phyloP scores from a whole-genome alignment of 2,888 invertebrate species.

The Zhuqinia jingwanae region DNA sequence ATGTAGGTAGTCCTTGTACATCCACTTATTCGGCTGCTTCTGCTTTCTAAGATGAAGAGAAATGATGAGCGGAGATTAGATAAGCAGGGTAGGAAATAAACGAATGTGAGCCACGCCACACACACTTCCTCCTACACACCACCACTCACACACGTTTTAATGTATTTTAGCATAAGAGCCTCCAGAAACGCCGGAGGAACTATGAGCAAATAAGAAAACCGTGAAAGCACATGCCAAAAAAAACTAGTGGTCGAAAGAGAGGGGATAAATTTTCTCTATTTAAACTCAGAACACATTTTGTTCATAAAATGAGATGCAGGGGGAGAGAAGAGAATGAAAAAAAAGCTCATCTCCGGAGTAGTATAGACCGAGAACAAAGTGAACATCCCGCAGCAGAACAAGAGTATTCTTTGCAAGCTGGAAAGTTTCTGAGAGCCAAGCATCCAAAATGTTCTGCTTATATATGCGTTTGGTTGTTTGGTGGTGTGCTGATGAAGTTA shows the following conservation, averaged over 20 bases:
- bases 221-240: neutral
- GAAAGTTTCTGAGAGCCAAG: constrained; percentile 35
- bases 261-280: neutral
- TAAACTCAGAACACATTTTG: neutral
- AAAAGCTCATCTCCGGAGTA: neutral
- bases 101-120: neutral
- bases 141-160: constrained; percentile 10
- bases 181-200: constrained; percentile 22
- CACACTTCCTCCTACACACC: too few species aligned
- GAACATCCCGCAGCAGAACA: neutral
- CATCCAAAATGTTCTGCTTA: too few species aligned
- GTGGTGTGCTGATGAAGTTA: too few species aligned
- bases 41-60: constrained; percentile 8
- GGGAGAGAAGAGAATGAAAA: neutral
- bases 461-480: too few species aligned
- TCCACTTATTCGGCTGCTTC: neutral
- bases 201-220: neutral
- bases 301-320: neutral
- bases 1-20: too few species aligned
- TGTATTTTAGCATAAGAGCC: constrained; percentile 3
- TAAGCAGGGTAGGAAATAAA: constrained; percentile 33
- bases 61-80: constrained; percentile 46
- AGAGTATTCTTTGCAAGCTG: neutral
- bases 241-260: too few species aligned
- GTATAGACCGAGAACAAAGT: too few species aligned